Conservation (phyloP, 2,797 vertebrate species). For the Clarias fuscus region DNA sequence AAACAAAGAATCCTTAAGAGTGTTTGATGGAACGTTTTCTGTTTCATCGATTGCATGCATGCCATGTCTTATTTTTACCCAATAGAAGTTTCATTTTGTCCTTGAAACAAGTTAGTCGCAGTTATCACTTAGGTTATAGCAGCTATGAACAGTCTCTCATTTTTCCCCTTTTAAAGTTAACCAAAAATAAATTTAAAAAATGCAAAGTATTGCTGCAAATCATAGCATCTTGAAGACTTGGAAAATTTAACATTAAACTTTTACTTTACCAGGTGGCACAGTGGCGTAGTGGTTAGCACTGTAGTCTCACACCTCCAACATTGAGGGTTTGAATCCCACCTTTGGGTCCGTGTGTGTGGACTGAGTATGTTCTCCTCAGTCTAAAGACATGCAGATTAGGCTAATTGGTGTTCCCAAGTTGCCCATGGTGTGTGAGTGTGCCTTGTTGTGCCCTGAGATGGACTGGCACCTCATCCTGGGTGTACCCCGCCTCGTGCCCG, state of each 20-base stretch:
- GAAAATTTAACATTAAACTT: background rate
- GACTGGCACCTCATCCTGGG: too few relatives aligned
- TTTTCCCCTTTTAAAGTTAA: background rate
- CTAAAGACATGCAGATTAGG: too few relatives aligned
- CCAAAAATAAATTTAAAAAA: background rate
- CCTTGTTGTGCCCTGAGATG: too few relatives aligned
- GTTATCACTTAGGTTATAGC: background rate
- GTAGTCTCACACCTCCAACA: too few relatives aligned
- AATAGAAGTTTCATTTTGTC: background rate
- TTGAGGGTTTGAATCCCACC: too few relatives aligned
- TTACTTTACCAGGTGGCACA: background rate
- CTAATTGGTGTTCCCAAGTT: too few relatives aligned
- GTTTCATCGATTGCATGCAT: background rate
- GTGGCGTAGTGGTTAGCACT: too few relatives aligned
- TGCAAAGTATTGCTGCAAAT: background rate
- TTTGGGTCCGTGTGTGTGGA: too few relatives aligned
- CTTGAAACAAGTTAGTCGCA: background rate
- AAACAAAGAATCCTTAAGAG: background rate
- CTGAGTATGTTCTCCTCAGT: too few relatives aligned
- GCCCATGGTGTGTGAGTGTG: too few relatives aligned
- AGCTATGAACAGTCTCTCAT: background rate
- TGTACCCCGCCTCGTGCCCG: too few relatives aligned
- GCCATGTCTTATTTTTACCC: background rate
- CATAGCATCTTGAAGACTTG: background rate
- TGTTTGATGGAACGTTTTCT: background rate